Evolutionary conservation across 1,140 invertebrate genomes (phyloP).

Genomic region (Riptortus pedestris): DNA sequence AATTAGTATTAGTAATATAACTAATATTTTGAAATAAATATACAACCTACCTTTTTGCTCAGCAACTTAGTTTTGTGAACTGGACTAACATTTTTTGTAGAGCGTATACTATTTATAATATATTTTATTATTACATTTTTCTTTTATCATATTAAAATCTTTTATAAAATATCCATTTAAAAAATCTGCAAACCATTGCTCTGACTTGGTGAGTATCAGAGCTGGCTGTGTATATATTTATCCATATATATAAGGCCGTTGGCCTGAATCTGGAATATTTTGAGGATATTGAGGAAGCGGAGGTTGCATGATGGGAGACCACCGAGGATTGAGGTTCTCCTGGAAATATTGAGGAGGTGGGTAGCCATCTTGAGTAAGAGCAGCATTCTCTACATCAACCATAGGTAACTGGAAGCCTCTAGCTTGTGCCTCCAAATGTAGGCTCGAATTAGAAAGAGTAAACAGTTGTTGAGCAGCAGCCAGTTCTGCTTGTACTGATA

Average conservation of each 20-base stretch:
- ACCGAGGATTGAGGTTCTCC: neutral
- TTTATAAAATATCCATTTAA: too few species aligned
- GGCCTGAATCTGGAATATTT: neutral
- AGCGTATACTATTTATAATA: too few species aligned
- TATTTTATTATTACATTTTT: too few species aligned
- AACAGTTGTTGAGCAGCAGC: slow-evolving; percentile 20
- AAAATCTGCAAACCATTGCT: too few species aligned
- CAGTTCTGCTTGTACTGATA: slow-evolving; percentile 21
- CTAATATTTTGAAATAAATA: too few species aligned
- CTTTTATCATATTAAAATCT: too few species aligned
- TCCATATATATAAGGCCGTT: neutral
- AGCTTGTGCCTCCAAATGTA: slow-evolving; percentile 14
- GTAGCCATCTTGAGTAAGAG: neutral
- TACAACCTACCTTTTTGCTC: too few species aligned
- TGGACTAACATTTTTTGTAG: too few species aligned
- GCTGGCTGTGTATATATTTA: too few species aligned
- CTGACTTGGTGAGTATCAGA: too few species aligned
- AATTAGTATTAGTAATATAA: too few species aligned
- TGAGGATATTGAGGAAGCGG: neutral
- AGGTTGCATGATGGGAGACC: neutral
- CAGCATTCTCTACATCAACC: neutral
- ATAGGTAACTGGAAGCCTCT: neutral
- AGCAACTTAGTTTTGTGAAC: too few species aligned
- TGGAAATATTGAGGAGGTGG: neutral
- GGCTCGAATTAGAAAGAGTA: slow-evolving; percentile 18